Evolutionary conservation across 2,888 invertebrate genomes (phyloP), one percentile per base, ranked within the genome.

Genomic region (Sphaeridia pumilis): DNA sequence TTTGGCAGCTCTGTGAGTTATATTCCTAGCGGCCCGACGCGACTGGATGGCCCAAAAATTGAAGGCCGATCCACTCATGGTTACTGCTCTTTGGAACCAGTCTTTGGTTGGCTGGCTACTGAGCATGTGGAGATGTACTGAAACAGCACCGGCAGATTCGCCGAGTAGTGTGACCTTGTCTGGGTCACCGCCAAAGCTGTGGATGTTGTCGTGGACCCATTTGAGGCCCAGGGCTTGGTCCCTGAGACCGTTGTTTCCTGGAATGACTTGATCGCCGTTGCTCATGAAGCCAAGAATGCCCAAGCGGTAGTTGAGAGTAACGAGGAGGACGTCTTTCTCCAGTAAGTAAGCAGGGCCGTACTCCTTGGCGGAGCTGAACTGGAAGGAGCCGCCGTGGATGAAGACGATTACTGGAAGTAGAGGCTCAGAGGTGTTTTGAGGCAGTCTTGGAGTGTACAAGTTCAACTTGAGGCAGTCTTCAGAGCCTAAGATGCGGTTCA

Each of bases 91-190:
- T n/a, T 38, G 44, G 27, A 60, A 51, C 12, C 49, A 34, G 14
- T 51, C 55, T 26, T 21, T 46, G 2, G 56, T 55, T 3, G 34
- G 1, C 10, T 28, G n/a, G 27, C 38, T 28, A 45, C 43, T 49
- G 10, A 56, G 7, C 59, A 61, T 58, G 27, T 61, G 61, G 10
- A 59, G 41, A 51, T 58, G 58, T 3, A 55, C 55, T 14, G 56
- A 55, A 3, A 41, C 54, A 0, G 54, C 58, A 36, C 44, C 54
- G 5, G 43, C 49, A 31, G 31, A 28, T 21, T 44, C 34, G 2
- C 50, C 50, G 24, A 43, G 25, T 14, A 50, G 20, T 7, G 50
- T 50, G 17, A 50, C 21, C 24, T 26, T 41, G 1, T 20, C 4
- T 2, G 31, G 31, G 20, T 50, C 50, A 2, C 50, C 50, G 2